Conservation (phyloP, 2,797 vertebrate genomes). For the Rhinogobio ventralis region DNA sequence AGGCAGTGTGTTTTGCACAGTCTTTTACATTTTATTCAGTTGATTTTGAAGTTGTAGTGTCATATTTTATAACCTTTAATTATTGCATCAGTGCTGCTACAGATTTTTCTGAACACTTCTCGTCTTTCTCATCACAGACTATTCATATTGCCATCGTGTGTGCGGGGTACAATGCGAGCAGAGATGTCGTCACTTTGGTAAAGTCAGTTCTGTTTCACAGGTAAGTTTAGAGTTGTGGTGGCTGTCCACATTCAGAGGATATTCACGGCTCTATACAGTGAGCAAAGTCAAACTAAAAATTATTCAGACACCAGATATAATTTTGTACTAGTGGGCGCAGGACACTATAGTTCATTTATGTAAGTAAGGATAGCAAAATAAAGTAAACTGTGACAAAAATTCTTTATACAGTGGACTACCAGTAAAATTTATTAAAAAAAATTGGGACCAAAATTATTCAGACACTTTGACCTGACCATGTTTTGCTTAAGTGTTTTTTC, state of each 20-base stretch:
- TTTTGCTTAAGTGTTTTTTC: no score
- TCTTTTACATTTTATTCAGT: background rate
- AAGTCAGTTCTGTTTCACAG: constrained; percentile 98
- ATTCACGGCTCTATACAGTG: background rate
- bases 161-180: constrained; percentile 96
- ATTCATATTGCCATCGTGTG: constrained; percentile 98
- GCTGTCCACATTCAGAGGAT: background rate
- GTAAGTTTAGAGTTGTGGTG: constrained; percentile 70
- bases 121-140: constrained; percentile 77
- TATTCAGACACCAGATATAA: no score
- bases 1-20: background rate
- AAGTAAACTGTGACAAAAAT: no score
- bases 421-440: no score
- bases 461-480: no score
- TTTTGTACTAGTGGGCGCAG: no score
- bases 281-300: no score
- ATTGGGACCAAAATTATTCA: no score
- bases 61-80: background rate
- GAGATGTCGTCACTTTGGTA: constrained; percentile 96
- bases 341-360: no score
- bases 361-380: no score
- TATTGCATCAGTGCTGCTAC: background rate
- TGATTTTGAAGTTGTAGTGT: background rate
- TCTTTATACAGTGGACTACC: no score
- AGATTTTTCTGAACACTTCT: constrained; percentile 32